Evolutionary conservation across 35 echinoderm and acorn worm genomes (phyloP).

Genomic region (Ophioderma brevispina): DNA sequence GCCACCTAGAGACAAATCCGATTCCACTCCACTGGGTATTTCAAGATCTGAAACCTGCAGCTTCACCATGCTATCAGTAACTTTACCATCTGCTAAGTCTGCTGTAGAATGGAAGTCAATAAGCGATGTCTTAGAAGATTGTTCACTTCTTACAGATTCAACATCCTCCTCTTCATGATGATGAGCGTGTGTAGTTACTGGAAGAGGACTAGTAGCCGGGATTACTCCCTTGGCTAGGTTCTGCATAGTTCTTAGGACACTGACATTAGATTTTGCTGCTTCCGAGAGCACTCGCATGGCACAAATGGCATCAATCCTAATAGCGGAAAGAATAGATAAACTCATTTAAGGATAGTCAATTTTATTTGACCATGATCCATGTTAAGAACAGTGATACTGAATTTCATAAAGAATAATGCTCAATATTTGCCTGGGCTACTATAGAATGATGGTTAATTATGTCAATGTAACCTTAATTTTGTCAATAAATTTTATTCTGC

Average conservation of each 20-base stretch:
- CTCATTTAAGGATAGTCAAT: no score
- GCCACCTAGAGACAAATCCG: constrained; percentile 38
- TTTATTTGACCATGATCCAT: no score
- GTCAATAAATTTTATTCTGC: no score
- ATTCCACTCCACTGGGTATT: constrained; percentile 2
- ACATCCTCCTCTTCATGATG: neutral
- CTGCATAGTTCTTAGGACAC: constrained; percentile 81
- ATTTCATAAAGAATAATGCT: no score
- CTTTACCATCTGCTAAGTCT: constrained; percentile 27
- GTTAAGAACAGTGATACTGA: no score
- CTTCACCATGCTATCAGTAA: neutral
- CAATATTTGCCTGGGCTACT: no score
- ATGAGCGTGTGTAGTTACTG: neutral
- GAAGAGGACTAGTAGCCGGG: constrained; percentile 37
- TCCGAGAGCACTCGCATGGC: constrained; percentile 78
- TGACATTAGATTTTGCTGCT: constrained; percentile 74
- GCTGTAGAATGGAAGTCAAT: constrained; percentile 60
- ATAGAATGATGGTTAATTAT: no score
- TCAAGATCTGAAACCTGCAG: constrained; percentile 9
- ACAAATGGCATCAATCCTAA: constrained; percentile 94
- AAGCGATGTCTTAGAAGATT: neutral
- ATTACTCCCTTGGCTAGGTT: constrained; percentile 89
- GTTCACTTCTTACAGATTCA: constrained; percentile 27
- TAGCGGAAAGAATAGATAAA: no score
- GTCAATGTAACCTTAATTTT: no score